These are phyloP conservation scores for Phaedon cochleariae DNA, from an alignment of 2,888 invertebrate species.

Conservation along the genomic window DNA sequence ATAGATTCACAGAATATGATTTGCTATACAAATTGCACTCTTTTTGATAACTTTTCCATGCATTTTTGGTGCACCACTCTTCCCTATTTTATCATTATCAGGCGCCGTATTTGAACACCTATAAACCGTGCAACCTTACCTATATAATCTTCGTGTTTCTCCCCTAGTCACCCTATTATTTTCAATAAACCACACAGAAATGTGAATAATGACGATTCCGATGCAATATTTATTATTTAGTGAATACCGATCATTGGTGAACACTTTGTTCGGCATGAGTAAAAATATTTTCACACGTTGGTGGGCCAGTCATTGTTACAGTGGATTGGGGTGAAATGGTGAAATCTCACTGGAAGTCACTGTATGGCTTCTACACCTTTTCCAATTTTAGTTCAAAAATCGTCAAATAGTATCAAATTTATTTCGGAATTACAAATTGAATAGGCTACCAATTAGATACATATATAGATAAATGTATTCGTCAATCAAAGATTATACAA, in stretches of 20 bases:
- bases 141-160: not conserved
- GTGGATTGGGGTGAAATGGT: too few species aligned
- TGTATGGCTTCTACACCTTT: too few species aligned
- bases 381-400: too few species aligned
- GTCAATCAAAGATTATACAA: too few species aligned
- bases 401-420: too few species aligned
- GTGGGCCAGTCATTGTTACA: not conserved
- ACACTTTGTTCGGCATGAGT: not conserved
- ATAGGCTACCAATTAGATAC: too few species aligned
- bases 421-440: too few species aligned
- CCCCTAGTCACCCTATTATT: constrained; percentile 28
- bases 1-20: too few species aligned
- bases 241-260: not conserved
- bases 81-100: constrained; percentile 11
- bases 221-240: constrained; percentile 2
- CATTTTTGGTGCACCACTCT: constrained; percentile 2
- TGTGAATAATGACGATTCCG: constrained; percentile 20
- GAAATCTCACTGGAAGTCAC: too few species aligned
- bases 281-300: constrained; percentile 13
- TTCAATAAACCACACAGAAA: constrained; percentile 35
- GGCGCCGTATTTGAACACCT: constrained; percentile 12
- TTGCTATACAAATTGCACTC: too few species aligned
- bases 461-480: too few species aligned
- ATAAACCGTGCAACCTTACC: not conserved
- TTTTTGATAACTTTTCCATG: too few species aligned